phyloP scores from a whole-genome alignment of 2,888 invertebrate species.

The Netelia inedita region DNA sequence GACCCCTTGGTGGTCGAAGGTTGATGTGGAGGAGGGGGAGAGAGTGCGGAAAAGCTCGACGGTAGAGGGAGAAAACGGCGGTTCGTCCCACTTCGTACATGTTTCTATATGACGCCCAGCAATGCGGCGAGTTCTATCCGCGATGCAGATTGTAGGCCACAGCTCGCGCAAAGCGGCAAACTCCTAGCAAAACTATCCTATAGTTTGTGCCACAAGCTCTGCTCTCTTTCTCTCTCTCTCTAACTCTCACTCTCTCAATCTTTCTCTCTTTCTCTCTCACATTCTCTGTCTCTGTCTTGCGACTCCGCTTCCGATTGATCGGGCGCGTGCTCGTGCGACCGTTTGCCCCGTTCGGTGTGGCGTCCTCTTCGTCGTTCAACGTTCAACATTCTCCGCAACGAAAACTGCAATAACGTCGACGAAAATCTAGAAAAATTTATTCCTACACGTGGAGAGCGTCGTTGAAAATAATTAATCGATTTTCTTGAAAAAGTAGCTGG shows the following conservation, averaged over 20 bases:
- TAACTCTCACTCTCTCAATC: not conserved
- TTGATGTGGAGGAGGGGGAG: not conserved
- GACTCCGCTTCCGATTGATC: conserved; percentile 55
- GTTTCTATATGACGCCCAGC: conserved; percentile 48
- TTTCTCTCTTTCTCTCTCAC: not conserved
- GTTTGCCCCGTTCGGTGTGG: conserved; percentile 13
- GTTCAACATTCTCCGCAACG: conserved; percentile 1
- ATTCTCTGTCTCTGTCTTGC: conserved; percentile 14
- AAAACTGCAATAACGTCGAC: not conserved
- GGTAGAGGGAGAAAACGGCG: conserved; percentile 27
- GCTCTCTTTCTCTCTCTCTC: conserved; percentile 21
- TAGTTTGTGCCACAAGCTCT: not conserved
- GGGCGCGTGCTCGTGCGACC: conserved; percentile 37
- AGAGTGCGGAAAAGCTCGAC: conserved; percentile 16
- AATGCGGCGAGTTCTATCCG: conserved; percentile 60
- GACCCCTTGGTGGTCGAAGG: conserved; percentile 21
- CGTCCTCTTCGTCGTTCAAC: not conserved
- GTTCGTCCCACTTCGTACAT: conserved; percentile 55
- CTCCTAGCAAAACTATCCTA: conserved; percentile 48
- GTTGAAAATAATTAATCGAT: too few species aligned
- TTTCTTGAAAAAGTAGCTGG: too few species aligned
- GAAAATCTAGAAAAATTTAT: not conserved
- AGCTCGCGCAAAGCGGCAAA: conserved; percentile 29
- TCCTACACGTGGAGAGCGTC: not conserved
- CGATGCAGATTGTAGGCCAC: conserved; percentile 69